Conservation (phyloP, 2,797 vertebrate genomes). For the Anas georgica region DNA sequence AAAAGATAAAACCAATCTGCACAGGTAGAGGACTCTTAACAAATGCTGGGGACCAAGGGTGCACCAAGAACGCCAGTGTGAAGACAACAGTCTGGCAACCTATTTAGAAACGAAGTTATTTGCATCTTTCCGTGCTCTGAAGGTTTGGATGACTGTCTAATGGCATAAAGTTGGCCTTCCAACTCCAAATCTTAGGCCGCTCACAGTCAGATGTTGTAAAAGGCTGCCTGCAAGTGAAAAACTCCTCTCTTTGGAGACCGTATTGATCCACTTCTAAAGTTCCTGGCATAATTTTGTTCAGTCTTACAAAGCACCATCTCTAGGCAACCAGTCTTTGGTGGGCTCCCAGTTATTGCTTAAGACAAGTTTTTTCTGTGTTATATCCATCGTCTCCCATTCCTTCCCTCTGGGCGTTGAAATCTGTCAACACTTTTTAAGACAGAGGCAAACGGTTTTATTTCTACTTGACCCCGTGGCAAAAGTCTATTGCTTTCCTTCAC, state of each 20-base stretch:
- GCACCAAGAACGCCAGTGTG: not conserved
- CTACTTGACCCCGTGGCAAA: not conserved
- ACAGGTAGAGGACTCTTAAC: not conserved
- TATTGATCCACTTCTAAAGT: slow-evolving; percentile 4
- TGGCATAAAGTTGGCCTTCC: not conserved
- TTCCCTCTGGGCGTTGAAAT: slow-evolving; percentile 16
- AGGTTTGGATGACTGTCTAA: not conserved
- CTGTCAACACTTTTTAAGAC: slow-evolving; percentile 39
- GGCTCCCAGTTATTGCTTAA: slow-evolving; percentile 27
- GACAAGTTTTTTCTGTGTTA: slow-evolving; percentile 37
- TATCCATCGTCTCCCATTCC: slow-evolving; percentile 4
- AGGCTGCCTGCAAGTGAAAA: not conserved
- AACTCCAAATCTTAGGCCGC: not conserved
- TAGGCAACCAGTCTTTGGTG: slow-evolving; percentile 45
- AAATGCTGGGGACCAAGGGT: not conserved
- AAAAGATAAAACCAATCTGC: not conserved
- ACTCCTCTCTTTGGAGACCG: not conserved
- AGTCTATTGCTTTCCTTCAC: slow-evolving; percentile 20
- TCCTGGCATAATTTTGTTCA: not conserved
- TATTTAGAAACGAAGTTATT: not conserved
- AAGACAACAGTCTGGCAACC: not conserved
- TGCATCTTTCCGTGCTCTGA: fast-evolving
- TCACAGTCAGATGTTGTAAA: not conserved
- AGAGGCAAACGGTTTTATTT: slow-evolving; percentile 48
- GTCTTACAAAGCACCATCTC: slow-evolving; percentile 17